These are phyloP conservation scores for Tetraneura akinire DNA, from an alignment of 1,140 invertebrate species.

Conservation along the genomic window DNA sequence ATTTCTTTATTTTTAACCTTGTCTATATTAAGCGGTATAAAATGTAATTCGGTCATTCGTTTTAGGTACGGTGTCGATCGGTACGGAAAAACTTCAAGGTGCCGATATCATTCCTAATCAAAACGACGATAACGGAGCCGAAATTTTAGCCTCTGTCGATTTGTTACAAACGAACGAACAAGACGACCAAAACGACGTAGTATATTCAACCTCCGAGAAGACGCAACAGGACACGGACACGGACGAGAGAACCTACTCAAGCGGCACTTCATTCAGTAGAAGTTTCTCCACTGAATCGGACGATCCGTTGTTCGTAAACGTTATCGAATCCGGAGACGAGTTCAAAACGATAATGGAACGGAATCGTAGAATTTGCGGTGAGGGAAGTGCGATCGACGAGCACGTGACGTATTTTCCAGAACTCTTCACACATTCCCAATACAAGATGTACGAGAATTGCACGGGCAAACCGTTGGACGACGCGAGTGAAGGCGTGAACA, in stretches of 20 bases:
- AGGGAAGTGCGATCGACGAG: slow-evolving; percentile 24
- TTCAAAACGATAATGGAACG: slow-evolving; percentile 21
- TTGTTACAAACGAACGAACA: slow-evolving; percentile 7
- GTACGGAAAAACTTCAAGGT: slow-evolving; percentile 34
- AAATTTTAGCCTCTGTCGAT: slow-evolving; percentile 12
- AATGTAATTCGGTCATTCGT: not conserved
- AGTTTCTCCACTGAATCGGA: slow-evolving; percentile 38
- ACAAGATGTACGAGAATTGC: slow-evolving; percentile 20
- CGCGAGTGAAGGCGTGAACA: not conserved
- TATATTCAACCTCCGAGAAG: not conserved
- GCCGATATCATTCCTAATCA: not conserved
- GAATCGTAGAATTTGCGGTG: not conserved
- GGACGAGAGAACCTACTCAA: slow-evolving; percentile 7
- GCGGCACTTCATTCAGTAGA: slow-evolving; percentile 20
- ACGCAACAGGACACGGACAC: not conserved
- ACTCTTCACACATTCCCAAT: slow-evolving; percentile 30
- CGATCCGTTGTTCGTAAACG: slow-evolving; percentile 8
- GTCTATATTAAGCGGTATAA: too few species aligned
- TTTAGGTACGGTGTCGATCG: slow-evolving; percentile 31
- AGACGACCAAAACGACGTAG: slow-evolving; percentile 40
- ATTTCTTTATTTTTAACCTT: too few species aligned
- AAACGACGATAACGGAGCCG: not conserved
- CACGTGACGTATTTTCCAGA: slow-evolving; percentile 36
- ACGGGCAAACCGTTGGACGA: not conserved
- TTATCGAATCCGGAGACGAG: slow-evolving; percentile 18